Evolutionary conservation across 2,888 invertebrate species (phyloP).

Genomic region (Criorhina ranunculi): DNA sequence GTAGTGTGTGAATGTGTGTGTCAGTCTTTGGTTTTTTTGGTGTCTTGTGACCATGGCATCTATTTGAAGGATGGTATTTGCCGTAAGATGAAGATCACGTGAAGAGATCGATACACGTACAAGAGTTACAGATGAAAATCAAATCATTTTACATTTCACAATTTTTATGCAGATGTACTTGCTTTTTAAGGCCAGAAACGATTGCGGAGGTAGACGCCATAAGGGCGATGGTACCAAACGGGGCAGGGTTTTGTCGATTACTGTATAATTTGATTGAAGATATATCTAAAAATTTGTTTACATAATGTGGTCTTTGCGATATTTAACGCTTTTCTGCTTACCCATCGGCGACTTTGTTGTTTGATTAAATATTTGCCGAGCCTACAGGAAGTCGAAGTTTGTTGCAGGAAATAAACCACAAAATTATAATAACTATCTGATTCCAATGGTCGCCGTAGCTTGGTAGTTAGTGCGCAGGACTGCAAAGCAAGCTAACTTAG

Average conservation of each 20-base stretch:
- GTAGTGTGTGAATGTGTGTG: not conserved
- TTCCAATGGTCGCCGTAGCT: too few relatives aligned
- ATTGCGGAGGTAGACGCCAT: not conserved
- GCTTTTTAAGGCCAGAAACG: constrained; percentile 10
- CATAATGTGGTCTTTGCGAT: too few relatives aligned
- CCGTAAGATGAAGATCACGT: constrained; percentile 35
- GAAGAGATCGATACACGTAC: constrained; percentile 34
- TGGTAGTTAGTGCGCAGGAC: too few relatives aligned
- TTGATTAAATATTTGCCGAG: too few relatives aligned
- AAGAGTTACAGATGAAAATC: constrained; percentile 40
- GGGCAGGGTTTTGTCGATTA: not conserved
- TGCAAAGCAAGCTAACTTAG: too few relatives aligned
- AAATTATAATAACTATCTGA: too few relatives aligned
- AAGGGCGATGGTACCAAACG: not conserved
- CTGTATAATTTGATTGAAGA: too few relatives aligned
- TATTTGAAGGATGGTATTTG: constrained; percentile 64
- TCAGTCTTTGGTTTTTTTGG: not conserved
- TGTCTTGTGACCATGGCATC: constrained; percentile 65
- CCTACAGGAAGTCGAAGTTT: too few relatives aligned
- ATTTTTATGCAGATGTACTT: constrained; percentile 39
- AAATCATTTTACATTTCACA: constrained; percentile 27
- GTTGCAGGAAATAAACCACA: too few relatives aligned
- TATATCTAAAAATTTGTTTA: too few relatives aligned
- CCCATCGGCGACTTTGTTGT: too few relatives aligned
- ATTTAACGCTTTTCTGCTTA: too few relatives aligned